Evolutionary conservation across 2,797 vertebrate species (phyloP).

Genomic region (Danio albolineatus): DNA sequence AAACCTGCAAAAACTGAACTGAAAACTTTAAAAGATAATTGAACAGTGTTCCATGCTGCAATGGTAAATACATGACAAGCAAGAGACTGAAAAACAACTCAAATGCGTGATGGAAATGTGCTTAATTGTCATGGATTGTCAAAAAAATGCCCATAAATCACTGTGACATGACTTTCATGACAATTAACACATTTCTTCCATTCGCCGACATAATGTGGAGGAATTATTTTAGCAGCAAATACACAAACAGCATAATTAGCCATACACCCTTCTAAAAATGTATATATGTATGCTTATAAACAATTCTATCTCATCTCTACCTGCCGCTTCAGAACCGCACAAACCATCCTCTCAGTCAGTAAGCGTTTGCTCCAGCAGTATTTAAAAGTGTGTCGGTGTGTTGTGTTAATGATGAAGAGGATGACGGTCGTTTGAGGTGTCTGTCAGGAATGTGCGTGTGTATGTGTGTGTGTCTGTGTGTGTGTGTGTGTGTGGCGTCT

Average conservation of each 20-base stretch:
- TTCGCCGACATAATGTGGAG: not conserved
- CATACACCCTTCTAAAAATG: not conserved
- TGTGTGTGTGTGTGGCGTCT: conserved; percentile 32
- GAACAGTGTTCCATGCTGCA: too few species aligned
- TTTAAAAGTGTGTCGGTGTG: conserved; percentile 47
- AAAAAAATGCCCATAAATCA: not conserved
- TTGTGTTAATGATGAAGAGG: conserved; percentile 54
- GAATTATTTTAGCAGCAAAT: not conserved
- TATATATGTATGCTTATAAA: not conserved
- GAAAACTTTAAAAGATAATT: too few species aligned
- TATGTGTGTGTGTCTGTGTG: too few species aligned
- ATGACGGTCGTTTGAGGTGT: conserved; percentile 47
- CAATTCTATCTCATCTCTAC: conserved; percentile 9
- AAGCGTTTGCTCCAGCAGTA: conserved; percentile 34
- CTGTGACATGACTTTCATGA: not conserved
- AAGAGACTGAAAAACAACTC: not conserved
- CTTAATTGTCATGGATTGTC: not conserved
- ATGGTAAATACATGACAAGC: too few species aligned
- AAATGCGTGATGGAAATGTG: not conserved
- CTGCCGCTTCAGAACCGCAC: conserved; percentile 21
- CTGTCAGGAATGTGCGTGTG: conserved; percentile 31
- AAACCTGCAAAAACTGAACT: too few species aligned
- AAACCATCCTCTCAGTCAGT: conserved; percentile 15
- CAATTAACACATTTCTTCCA: not conserved
- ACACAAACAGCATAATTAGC: not conserved